Percentiles rank a stretch among this genome's conserved stretches.
Evolutionary conservation across 2,797 vertebrate species (phyloP).

Genomic region (Sebastes hopkinsi): DNA sequence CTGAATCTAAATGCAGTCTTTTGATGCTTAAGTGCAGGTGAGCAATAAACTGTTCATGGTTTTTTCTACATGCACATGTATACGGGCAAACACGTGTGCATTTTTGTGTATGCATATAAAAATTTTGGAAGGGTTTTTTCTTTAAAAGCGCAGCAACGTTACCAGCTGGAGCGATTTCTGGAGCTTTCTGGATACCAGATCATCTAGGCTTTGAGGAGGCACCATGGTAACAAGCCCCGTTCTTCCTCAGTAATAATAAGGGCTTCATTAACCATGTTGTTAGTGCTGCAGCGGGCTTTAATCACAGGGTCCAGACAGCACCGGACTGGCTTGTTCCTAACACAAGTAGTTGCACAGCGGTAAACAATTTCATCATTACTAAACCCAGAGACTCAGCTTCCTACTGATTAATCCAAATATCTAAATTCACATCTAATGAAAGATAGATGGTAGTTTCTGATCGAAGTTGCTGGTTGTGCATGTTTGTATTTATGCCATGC

Average conservation of each 20-base stretch:
- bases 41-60: constrained; percentile 35
- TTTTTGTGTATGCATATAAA: constrained; percentile 45
- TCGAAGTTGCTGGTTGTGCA: neutral
- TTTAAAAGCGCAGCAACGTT: constrained; percentile 34
- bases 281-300: constrained; percentile 60
- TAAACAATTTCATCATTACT: neutral
- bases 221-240: constrained; percentile 54
- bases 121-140: constrained; percentile 41
- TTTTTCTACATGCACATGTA: constrained; percentile 4
- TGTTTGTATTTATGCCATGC: neutral
- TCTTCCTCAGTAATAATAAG: constrained; percentile 55
- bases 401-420: neutral
- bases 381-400: neutral
- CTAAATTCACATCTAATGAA: neutral
- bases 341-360: constrained; percentile 3
- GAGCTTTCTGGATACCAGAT: constrained; percentile 65
- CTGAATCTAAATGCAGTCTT: constrained; percentile 67
- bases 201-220: constrained; percentile 65
- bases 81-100: constrained; percentile 18
- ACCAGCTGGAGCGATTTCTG: constrained; percentile 64
- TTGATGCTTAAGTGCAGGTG: constrained; percentile 51
- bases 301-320: constrained; percentile 52
- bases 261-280: constrained; percentile 69
- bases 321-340: neutral
- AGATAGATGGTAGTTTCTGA: neutral